Percentiles rank a stretch among this genome's conserved stretches.
These are phyloP conservation scores for Oreochromis tanganicae DNA, from an alignment of 2,113 vertebrate species.

Conservation along the genomic window DNA sequence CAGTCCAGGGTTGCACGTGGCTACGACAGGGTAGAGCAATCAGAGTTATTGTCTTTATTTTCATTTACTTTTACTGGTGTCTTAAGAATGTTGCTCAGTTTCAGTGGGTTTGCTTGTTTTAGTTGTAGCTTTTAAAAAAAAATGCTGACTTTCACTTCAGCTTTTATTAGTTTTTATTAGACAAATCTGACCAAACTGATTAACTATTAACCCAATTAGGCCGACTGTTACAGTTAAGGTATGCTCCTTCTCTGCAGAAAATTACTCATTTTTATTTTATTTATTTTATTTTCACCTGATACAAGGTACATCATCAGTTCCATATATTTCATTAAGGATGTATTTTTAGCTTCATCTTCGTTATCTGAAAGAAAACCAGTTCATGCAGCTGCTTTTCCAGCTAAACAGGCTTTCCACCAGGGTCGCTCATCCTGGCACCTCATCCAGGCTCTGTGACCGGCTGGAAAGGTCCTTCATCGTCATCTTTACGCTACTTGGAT, in stretches of 20 bases:
- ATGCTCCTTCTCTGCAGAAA: not conserved
- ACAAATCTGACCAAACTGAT: not conserved
- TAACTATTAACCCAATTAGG: not conserved
- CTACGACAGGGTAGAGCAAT: not conserved
- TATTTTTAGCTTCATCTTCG: not conserved
- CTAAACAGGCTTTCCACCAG: constrained; percentile 46
- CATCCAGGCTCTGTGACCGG: constrained; percentile 63
- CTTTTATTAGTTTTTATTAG: not conserved
- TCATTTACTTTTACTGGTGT: not conserved
- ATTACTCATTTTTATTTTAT: not conserved
- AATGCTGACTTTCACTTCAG: not conserved
- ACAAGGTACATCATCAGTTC: not conserved
- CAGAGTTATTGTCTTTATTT: not conserved
- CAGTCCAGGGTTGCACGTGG: not conserved
- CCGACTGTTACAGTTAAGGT: rapidly evolving
- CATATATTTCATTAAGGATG: not conserved
- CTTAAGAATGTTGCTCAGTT: not conserved
- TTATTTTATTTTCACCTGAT: not conserved
- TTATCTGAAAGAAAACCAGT: constrained; percentile 30
- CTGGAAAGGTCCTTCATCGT: constrained; percentile 61
- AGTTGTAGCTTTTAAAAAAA: not conserved
- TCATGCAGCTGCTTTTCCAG: constrained; percentile 48
- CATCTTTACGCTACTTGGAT: not conserved
- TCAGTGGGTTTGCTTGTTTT: not conserved
- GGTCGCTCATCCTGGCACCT: constrained; percentile 46